Evolutionary conservation across 2,113 vertebrate species (phyloP), one percentile per base, ranked within the genome.

Genomic region (Vombatus ursinus): DNA sequence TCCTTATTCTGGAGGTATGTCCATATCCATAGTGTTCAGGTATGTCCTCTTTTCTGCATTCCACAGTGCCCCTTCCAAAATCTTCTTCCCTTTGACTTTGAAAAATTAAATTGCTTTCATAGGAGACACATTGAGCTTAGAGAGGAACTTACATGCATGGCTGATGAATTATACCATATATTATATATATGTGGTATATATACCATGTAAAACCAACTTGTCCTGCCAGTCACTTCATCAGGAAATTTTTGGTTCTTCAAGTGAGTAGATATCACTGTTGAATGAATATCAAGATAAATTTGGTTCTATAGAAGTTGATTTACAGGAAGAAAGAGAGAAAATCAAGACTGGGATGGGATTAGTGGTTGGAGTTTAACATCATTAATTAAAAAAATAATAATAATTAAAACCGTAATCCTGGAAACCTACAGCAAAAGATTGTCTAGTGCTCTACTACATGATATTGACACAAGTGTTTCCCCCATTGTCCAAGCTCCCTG

Each of bases 61-160:
- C 47, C 68, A 94, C 52, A 92, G 90, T 48, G 92, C 52, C 50
- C 2, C 52, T 68, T 96, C 31, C 89, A 52, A 19, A 92, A 94
- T 89, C 12, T 49, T 48, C 91, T 51, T 52, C 47, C 89, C 68
- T 91, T 50, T 90, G 3, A 95, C 94, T 96, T 90, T 89, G 50
- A 94, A 68, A 92, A 92, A 16, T 77, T 52, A 94, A 24, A 12
- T 50, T 89, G 93, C 8, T 54, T 90, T 94, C 84, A 92, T 50
- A 50, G 93, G 44, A 54, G 90, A 90, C 96, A 28, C 11, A 28
- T 47, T 93, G 3, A 44, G 49, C 31, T 49, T 54, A 28, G 92
- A 89, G 6, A 91, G 53, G 95, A 95, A 61, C 28, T 61, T 61
- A 94, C 57, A 50, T 90, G 93, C 61, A 50, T 92, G 94, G 96